Evolutionary conservation across 2,113 vertebrate species (phyloP), one percentile per base, ranked within the genome.

Genomic region (Tauraco erythrolophus): DNA sequence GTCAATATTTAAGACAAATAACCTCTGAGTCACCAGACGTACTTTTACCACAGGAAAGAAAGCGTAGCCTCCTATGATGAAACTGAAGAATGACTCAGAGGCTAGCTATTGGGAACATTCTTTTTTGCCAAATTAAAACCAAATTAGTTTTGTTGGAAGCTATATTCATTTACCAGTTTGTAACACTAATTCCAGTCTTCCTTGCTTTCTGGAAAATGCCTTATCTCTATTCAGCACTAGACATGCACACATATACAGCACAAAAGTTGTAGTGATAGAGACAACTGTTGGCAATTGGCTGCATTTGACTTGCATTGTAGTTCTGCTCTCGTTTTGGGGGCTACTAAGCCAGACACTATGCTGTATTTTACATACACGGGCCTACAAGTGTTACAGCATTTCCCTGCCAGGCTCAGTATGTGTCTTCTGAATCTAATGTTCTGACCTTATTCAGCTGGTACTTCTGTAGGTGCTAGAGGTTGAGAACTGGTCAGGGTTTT

Each of bases 21-120:
- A 72, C 39, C 19, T 77, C 54, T 71, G 91, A 96, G 57, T 96
- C 95, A 95, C 54, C 66, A 95, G 81, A 83, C 3, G 0, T 89
- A 72, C 78, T 84, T 91, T 92, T 70, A 83, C 77, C 95, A 83
- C 83, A 97, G 81, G 91, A 93, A 92, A 85, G 92, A 50, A 88
- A 80, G 84, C 7, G 9, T 74, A 89, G 69, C 60, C 53, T 72
- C 37, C 74, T 94, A 1, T 92, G 74, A 80, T 65, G 81, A 94
- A 91, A 91, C 23, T 43, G 19, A 92, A 66, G 65, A 91, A 69
- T 94, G 84, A 90, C 65, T 94, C 83, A 65, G 96, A 89, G 68
- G 69, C 69, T 62, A 79, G 56, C 80, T 93, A 46, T 69, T 92
- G 53, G 87, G 71, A 74, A 54, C 16, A 9, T 27, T 76, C 51